phyloP scores from a whole-genome alignment of 1,140 invertebrate species.

The Camponotus pennsylvanicus region DNA sequence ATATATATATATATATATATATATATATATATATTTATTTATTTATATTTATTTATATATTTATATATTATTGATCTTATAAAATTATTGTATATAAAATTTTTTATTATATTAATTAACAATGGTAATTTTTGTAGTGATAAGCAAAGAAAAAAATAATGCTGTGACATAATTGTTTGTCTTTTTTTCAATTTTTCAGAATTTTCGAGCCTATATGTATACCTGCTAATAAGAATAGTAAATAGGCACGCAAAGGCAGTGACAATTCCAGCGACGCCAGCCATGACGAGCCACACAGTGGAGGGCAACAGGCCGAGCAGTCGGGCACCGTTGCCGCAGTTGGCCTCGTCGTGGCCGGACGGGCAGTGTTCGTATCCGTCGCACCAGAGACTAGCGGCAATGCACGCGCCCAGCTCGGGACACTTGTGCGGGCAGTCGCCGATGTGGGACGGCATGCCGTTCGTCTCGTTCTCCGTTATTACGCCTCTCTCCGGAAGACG shows the following conservation, averaged over 20 bases:
- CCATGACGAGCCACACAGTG: conserved; percentile 85
- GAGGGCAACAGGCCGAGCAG: conserved; percentile 83
- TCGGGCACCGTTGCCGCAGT: conserved; percentile 88
- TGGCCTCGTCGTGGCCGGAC: conserved; percentile 93
- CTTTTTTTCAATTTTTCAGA: background rate
- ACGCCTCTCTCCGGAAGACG: conserved; percentile 79
- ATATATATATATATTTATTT: too few species aligned
- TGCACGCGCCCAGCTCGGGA: conserved; percentile 96
- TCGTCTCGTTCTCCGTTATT: conserved; percentile 87
- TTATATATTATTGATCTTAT: too few species aligned
- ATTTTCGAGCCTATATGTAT: background rate
- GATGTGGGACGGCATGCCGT: conserved; percentile 76
- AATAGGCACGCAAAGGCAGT: conserved; percentile 84
- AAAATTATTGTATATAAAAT: too few species aligned
- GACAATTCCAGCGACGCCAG: conserved; percentile 85
- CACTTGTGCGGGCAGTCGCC: conserved; percentile 91
- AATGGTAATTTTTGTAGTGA: too few species aligned
- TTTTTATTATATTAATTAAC: too few species aligned
- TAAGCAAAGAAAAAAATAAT: too few species aligned
- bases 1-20: too few species aligned
- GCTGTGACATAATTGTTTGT: too few species aligned
- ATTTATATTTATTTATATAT: too few species aligned
- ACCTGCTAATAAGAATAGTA: conserved; percentile 84
- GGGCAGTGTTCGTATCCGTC: conserved; percentile 94
- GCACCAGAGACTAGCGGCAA: conserved; percentile 94